Evolutionary conservation across 2,797 vertebrate genomes (phyloP).

Genomic region (Pseudochirops cupreus): DNA sequence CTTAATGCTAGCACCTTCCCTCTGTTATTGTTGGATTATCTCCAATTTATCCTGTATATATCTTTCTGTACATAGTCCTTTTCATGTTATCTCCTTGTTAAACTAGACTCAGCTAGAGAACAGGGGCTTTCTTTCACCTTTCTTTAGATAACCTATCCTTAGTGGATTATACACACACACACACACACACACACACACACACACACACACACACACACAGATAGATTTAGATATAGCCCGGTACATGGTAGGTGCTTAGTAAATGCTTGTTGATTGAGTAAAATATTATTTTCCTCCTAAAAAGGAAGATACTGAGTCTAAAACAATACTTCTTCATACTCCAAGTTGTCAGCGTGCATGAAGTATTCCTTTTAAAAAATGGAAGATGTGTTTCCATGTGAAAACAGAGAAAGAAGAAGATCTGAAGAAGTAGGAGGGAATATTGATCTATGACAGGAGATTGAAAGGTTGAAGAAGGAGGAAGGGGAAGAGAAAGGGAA

Average conservation of each 20-base stretch:
- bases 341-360: not conserved
- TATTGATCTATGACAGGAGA: not conserved
- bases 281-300: not conserved
- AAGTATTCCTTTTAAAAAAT: not conserved
- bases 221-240: too few species aligned
- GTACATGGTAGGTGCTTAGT: not conserved
- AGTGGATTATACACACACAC: too few species aligned
- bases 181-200: too few species aligned
- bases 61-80: not conserved
- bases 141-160: not conserved
- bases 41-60: not conserved
- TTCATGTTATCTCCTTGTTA: not conserved
- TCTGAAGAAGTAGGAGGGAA: not conserved
- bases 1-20: not conserved
- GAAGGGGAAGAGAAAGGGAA: not conserved
- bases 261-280: not conserved
- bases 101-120: not conserved
- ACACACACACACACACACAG: too few species aligned
- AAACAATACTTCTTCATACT: not conserved
- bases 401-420: not conserved
- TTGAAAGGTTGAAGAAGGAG: not conserved
- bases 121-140: not conserved
- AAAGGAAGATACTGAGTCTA: not conserved
- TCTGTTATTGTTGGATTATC: not conserved
- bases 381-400: not conserved